Evolutionary conservation across 1,140 invertebrate genomes (phyloP).

Genomic region (Chelonus insularis): DNA sequence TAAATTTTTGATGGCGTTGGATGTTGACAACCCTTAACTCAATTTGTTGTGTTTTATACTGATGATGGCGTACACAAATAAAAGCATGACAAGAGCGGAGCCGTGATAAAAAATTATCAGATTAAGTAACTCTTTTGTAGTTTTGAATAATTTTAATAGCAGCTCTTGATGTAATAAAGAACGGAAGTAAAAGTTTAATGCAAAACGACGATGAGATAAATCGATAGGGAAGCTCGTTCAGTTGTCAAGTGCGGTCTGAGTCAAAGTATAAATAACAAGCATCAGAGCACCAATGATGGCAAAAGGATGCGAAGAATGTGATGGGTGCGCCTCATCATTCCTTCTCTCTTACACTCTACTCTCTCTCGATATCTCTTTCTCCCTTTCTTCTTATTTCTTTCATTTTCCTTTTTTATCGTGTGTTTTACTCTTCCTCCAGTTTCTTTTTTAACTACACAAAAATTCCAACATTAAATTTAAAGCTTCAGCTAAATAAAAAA

Average conservation of each 20-base stretch:
- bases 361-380: constrained; percentile 20
- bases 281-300: constrained; percentile 32
- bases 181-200: not conserved
- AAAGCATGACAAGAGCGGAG: no score
- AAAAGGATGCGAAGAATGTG: constrained; percentile 51
- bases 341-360: no score
- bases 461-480: no score
- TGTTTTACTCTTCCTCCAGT: constrained; percentile 29
- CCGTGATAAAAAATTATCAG: no score
- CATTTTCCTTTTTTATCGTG: constrained; percentile 12
- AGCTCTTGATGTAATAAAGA: not conserved
- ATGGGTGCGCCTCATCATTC: constrained; percentile 44
- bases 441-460: not conserved
- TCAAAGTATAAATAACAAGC: constrained; percentile 9
- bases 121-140: no score
- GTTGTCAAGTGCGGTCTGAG: constrained; percentile 12
- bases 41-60: no score
- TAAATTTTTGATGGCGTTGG: no score
- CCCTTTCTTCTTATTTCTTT: not conserved
- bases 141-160: not conserved
- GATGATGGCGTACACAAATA: no score
- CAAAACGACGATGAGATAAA: not conserved
- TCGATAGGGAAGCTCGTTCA: constrained; percentile 1
- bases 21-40: no score
- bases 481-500: not conserved